These are phyloP conservation scores for Apistogramma diplotaenia DNA, from an alignment of 2,113 vertebrate species.

Conservation along the genomic window DNA sequence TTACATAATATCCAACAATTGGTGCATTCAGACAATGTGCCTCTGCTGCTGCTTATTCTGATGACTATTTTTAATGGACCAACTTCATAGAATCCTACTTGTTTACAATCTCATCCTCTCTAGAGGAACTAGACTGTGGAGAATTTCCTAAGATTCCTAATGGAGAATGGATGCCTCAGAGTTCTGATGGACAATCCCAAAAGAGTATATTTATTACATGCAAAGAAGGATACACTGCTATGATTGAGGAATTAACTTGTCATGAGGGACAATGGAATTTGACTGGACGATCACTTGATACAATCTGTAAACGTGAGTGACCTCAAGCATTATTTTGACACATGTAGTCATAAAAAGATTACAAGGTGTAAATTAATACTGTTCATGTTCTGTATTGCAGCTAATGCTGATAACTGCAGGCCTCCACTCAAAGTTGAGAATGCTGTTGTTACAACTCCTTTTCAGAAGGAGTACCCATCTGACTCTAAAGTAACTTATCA, in stretches of 20 bases:
- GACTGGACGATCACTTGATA: accelerated
- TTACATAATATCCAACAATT: neutral
- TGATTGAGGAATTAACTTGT: accelerated
- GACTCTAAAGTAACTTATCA: conserved; percentile 11
- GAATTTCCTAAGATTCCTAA: conserved; percentile 38
- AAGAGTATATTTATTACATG: accelerated
- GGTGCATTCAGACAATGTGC: neutral
- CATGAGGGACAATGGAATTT: neutral
- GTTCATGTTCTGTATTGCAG: conserved; percentile 20
- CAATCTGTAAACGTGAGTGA: conserved; percentile 50
- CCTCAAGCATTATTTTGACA: neutral
- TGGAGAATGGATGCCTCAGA: accelerated
- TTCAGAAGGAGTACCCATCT: neutral
- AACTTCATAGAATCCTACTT: neutral
- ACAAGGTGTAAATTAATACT: neutral
- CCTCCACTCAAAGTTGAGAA: conserved; percentile 39
- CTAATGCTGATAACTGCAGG: accelerated
- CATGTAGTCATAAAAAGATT: neutral
- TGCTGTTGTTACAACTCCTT: neutral
- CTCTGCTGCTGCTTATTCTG: neutral
- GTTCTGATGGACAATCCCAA: accelerated
- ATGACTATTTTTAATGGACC: neutral
- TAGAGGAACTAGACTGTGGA: conserved; percentile 29
- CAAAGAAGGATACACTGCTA: neutral
- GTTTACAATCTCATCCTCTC: neutral